Conservation (phyloP, 30 jellyfish, hydroid and myxozoan species). For the Aurelia sp. region DNA sequence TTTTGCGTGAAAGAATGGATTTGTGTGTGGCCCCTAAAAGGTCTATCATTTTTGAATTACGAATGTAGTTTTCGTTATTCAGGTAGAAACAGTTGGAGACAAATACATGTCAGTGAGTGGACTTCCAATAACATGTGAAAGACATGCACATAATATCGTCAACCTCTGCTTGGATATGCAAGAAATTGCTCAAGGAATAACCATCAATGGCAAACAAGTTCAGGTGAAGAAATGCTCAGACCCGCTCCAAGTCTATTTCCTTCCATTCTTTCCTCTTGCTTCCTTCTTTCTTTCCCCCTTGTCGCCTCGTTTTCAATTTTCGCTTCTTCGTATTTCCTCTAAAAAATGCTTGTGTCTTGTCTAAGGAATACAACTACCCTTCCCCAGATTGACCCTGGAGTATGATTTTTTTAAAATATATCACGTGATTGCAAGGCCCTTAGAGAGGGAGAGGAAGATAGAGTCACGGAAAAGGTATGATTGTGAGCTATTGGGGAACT, state of each 20-base stretch:
- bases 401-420: too few species aligned
- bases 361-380: neutral
- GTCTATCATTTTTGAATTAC: too few species aligned
- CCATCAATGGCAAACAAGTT: conserved; percentile 44
- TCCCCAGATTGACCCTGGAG: too few species aligned
- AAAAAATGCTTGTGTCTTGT: neutral
- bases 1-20: too few species aligned
- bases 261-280: neutral
- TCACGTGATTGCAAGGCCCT: too few species aligned
- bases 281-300: too few species aligned
- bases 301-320: too few species aligned
- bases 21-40: too few species aligned
- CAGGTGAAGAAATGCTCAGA: conserved; percentile 39
- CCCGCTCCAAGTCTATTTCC: neutral
- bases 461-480: too few species aligned
- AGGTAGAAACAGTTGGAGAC: conserved; percentile 96
- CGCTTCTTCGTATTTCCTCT: too few species aligned
- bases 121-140: conserved; percentile 67
- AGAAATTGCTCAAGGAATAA: conserved; percentile 70
- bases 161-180: conserved; percentile 82
- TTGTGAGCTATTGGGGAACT: too few species aligned
- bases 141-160: conserved; percentile 88
- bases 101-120: conserved; percentile 94
- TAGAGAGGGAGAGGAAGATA: too few species aligned
- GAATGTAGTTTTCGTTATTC: neutral